Percentiles rank a stretch among this genome's conserved stretches.
These are phyloP conservation scores for Limnodromus scolopaceus DNA, from an alignment of 2,797 vertebrate species.

Conservation along the genomic window DNA sequence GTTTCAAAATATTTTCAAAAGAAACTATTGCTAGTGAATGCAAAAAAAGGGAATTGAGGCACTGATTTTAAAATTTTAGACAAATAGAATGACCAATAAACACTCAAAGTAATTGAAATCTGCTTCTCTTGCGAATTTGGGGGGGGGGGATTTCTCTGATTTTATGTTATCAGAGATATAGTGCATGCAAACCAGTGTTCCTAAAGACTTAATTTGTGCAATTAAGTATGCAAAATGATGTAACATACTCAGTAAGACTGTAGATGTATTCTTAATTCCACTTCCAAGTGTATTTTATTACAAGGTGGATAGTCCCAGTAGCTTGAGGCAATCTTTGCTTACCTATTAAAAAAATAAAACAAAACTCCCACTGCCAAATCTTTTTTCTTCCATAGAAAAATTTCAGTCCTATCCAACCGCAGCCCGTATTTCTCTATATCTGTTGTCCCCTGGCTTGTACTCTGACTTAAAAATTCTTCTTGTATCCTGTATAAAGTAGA, in stretches of 20 bases:
- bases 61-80: not conserved
- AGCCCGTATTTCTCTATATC: not conserved
- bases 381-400: not conserved
- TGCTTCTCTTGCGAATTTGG: not conserved
- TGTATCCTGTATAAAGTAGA: not conserved
- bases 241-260: not conserved
- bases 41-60: not conserved
- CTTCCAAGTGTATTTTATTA: not conserved
- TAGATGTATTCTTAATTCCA: not conserved
- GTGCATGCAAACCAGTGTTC: not conserved
- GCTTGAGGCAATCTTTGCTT: not conserved
- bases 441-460: not conserved
- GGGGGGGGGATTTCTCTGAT: not conserved
- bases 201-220: not conserved
- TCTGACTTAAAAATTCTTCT: not conserved
- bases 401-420: not conserved
- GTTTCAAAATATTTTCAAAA: conserved; percentile 45
- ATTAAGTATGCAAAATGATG: not conserved
- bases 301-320: not conserved
- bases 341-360: not conserved
- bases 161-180: not conserved
- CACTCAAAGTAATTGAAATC: not conserved
- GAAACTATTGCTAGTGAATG: not conserved
- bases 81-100: not conserved
- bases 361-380: not conserved